These are phyloP conservation scores for Cyprinodon brontotheroides DNA, from an alignment of 2,113 vertebrate genomes.

Conservation along the genomic window DNA sequence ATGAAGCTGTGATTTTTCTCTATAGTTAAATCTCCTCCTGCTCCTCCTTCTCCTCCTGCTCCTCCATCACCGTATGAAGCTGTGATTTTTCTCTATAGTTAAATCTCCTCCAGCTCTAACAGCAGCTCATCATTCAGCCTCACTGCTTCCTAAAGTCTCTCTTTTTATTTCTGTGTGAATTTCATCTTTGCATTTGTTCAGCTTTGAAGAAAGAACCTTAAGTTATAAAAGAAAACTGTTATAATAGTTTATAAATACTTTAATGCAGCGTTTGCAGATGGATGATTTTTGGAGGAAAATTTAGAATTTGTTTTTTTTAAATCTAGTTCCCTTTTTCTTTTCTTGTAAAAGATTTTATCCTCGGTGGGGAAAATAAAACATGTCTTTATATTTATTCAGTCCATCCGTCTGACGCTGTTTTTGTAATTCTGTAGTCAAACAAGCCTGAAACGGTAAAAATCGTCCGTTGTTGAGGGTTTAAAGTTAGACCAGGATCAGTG, in stretches of 20 bases:
- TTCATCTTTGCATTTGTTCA: slow-evolving; percentile 5
- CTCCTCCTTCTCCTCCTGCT: neutral
- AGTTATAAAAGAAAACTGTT: neutral
- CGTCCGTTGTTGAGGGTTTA: no score
- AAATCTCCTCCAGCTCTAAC: slow-evolving; percentile 40
- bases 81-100: slow-evolving; percentile 19
- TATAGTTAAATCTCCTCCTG: slow-evolving; percentile 37
- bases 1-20: neutral
- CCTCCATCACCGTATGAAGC: neutral
- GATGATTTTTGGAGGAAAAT: no score
- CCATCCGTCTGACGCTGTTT: no score
- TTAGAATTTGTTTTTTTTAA: no score
- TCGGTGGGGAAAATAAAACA: neutral
- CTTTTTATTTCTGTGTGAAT: neutral
- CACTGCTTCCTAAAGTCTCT: neutral
- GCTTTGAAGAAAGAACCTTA: neutral
- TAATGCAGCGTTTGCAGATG: neutral
- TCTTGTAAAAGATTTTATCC: no score
- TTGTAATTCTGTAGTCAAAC: no score
- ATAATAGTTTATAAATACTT: neutral
- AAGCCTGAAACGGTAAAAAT: no score
- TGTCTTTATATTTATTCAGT: neutral
- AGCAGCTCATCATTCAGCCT: slow-evolving; percentile 34
- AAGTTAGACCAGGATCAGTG: no score
- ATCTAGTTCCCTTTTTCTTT: no score